Conservation (phyloP, 2,797 vertebrate genomes). For the Bradypus variegatus region DNA sequence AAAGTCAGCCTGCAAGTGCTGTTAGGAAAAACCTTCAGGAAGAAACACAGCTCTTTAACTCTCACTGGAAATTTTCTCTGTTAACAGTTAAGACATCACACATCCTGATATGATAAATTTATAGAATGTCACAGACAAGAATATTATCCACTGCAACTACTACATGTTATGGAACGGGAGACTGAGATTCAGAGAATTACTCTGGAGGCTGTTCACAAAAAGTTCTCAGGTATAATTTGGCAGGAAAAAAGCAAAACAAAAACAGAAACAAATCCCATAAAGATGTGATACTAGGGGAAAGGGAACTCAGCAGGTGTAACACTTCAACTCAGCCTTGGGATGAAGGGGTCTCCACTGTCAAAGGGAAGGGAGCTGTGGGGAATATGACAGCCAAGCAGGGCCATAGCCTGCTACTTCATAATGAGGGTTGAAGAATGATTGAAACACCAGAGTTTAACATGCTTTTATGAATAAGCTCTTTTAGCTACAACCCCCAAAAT, state of each 20-base stretch:
- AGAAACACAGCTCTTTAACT: background rate
- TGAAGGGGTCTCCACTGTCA: background rate
- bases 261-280: background rate
- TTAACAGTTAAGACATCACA: background rate
- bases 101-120: background rate
- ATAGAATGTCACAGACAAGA: background rate
- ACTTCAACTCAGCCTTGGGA: background rate
- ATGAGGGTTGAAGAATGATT: constrained; percentile 7
- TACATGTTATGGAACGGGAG: background rate
- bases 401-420: background rate
- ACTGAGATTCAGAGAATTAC: background rate
- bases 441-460: background rate
- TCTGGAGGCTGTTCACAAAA: background rate
- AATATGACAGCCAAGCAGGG: background rate
- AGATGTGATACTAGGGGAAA: background rate
- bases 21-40: background rate
- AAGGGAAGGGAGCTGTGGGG: background rate
- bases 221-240: background rate
- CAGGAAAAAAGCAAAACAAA: background rate
- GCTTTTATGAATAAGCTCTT: constrained; percentile 13
- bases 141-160: background rate
- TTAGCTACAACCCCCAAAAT: background rate
- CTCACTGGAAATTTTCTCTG: background rate
- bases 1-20: background rate
- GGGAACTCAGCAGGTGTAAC: background rate